Conservation (phyloP, 2,888 invertebrate species). For the Coelopa pilipes region DNA sequence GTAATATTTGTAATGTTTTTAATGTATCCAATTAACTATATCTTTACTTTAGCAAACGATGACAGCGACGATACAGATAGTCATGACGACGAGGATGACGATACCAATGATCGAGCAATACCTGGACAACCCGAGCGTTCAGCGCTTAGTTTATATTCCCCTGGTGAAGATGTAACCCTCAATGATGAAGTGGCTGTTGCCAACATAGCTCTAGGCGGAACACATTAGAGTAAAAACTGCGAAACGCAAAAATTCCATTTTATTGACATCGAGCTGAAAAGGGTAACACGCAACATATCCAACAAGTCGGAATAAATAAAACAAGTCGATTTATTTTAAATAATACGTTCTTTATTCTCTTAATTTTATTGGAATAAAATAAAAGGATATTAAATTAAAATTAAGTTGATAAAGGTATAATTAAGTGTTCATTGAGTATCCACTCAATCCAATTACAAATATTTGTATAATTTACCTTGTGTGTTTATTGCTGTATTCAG, state of each 20-base stretch:
- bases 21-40: not conserved
- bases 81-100: conserved; percentile 73
- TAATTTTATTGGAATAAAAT: conserved; percentile 29
- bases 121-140: conserved; percentile 55
- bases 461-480: conserved; percentile 29
- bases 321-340: conserved; percentile 8
- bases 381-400: conserved; percentile 4
- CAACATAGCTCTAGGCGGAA: conserved; percentile 34
- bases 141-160: conserved; percentile 61
- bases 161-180: conserved; percentile 59
- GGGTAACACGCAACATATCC: not conserved
- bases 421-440: not conserved
- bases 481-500: conserved; percentile 21
- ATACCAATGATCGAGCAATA: conserved; percentile 67
- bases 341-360: conserved; percentile 24
- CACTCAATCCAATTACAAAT: not conserved
- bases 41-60: conserved; percentile 68
- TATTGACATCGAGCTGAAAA: not conserved
- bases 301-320: not conserved
- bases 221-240: conserved; percentile 37
- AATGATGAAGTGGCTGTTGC: conserved; percentile 51
- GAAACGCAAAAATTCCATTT: not conserved
- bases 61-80: conserved; percentile 74
- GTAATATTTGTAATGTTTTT: not conserved
- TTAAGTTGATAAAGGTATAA: conserved; percentile 5